Evolutionary conservation across 2,888 invertebrate genomes (phyloP), one percentile per base, ranked within the genome.

Genomic region (Yponomeuta malinellus): DNA sequence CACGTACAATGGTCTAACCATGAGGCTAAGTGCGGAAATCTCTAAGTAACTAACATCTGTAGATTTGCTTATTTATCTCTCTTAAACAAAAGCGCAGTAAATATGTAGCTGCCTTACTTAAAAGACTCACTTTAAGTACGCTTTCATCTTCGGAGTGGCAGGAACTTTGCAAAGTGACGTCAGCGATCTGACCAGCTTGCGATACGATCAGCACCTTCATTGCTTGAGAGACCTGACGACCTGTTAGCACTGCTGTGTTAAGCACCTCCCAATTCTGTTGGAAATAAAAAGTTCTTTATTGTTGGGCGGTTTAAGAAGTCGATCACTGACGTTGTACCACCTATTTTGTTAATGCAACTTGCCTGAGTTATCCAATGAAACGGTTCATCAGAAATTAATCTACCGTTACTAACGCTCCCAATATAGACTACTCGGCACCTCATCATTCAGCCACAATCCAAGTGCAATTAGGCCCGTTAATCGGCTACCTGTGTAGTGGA

Each of bases 121-220:
- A 15, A 15, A 15, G 52, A 59, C 31, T 84, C 92, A 98, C 99
- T 95, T 99, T 98, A 72, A 99, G 94, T 48, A 98, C 98, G 81
- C 98, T 98, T 86, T 98, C 98, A 85, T 99, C 98, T 79, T 97
- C 97, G 5, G 98, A 98, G 84, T 97, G 96, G 85, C 98, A 99
- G 72, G 98, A 97, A 76, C 98, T 97, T 86, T 98, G 97, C 73
- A 97, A 93, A 33, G 98, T 98, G 76, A 99, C 98, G 88, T 99
- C 98, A 72, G 97, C 97, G 9, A 98, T 97, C 88, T 97, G 97
- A 23, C 98, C 98, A 0, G 97, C 97, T 84, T 98, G 97, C 66
- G 97, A 97, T 68, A 99, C 98, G 78, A 98, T 97, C 86, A 98
- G 96, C 76, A 99, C 97, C 89, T 97, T 97, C 96, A 99, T 97